Conservation (phyloP, 2,797 vertebrate genomes). For the Helicolenus hilgendorfi region DNA sequence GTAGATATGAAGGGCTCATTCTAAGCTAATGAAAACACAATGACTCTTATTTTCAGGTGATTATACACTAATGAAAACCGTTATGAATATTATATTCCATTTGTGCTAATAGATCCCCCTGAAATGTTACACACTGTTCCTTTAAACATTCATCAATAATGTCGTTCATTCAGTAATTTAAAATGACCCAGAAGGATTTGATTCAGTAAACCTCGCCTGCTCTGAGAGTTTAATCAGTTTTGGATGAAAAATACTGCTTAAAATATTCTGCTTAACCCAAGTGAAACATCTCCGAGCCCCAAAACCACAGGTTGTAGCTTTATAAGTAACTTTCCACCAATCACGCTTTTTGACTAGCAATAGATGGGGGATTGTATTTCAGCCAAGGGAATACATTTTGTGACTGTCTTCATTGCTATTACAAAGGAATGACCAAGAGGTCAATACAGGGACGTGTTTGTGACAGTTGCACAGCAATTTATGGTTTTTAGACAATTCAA, state of each 20-base stretch:
- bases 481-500: not conserved
- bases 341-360: not conserved
- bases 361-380: slow-evolving; percentile 4
- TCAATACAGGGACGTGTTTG: not conserved
- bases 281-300: slow-evolving; percentile 7
- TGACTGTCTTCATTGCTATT: not conserved
- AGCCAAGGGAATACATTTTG: slow-evolving; percentile 11
- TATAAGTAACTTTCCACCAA: not conserved
- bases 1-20: no score
- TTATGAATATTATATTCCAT: no score
- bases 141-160: not conserved
- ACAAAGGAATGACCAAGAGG: not conserved
- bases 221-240: not conserved
- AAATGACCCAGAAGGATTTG: not conserved
- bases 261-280: not conserved
- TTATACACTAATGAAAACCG: no score
- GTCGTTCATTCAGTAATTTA: not conserved
- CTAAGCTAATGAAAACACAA: no score
- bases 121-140: not conserved
- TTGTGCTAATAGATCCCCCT: no score
- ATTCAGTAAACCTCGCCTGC: not conserved
- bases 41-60: no score
- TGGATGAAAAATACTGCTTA: not conserved
- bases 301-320: slow-evolving; percentile 5
- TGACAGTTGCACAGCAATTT: not conserved